A percentile compares a stretch with the other conserved stretches of the same genome.
These are phyloP conservation scores for Chloebia gouldiae DNA, from an alignment of 2,113 vertebrate species.

Conservation along the genomic window DNA sequence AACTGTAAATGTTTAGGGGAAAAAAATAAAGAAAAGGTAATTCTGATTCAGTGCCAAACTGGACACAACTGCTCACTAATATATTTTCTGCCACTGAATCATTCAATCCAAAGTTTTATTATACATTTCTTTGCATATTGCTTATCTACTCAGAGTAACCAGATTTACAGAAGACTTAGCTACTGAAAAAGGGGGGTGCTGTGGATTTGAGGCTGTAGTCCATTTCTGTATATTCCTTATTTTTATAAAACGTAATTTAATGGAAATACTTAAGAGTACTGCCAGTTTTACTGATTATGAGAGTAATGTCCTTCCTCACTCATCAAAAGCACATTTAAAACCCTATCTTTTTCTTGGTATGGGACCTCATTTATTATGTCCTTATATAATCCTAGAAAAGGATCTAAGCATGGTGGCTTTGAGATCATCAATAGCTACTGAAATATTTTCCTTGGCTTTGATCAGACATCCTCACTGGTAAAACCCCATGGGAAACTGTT, in stretches of 20 bases:
- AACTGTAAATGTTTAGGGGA: background rate
- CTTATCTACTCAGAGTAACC: background rate
- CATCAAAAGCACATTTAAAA: background rate
- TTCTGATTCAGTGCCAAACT: background rate
- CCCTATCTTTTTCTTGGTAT: background rate
- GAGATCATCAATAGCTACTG: background rate
- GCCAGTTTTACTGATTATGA: background rate
- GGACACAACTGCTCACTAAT: background rate
- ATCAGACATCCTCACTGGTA: background rate
- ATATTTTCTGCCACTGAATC: background rate
- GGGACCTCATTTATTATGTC: background rate
- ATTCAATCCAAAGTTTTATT: background rate
- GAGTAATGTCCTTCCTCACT: background rate
- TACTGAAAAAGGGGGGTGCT: background rate
- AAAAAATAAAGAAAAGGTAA: background rate
- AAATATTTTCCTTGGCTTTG: background rate
- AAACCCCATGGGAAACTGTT: background rate
- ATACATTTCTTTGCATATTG: background rate
- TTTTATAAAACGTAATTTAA: background rate
- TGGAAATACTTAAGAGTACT: background rate
- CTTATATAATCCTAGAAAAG: background rate
- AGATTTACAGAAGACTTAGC: background rate
- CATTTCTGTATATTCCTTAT: background rate
- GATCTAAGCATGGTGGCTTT: background rate
- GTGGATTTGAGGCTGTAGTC: background rate